Conservation (phyloP, 2,797 vertebrate species). For the Gymnocypris eckloni region DNA sequence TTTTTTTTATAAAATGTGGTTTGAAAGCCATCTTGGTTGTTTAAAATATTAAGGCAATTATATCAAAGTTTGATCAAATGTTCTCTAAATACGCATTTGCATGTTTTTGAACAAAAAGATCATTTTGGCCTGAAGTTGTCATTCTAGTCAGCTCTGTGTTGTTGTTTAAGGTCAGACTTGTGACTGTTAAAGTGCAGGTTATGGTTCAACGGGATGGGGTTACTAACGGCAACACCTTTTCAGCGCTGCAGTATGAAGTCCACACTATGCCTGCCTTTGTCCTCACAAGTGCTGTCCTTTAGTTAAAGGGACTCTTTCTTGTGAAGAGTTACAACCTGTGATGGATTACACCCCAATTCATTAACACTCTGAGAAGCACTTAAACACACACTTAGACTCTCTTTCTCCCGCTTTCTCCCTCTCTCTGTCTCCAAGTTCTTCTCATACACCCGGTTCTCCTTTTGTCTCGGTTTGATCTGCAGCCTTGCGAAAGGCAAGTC, state of each 20-base stretch:
- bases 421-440: slow-evolving; percentile 8
- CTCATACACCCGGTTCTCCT: slow-evolving; percentile 21
- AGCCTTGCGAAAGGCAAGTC: slow-evolving; percentile 36
- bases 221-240: slow-evolving; percentile 85
- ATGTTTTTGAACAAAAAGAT: not conserved
- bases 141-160: not conserved
- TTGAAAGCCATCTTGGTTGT: not conserved
- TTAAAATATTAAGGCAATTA: not conserved
- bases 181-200: slow-evolving; percentile 79
- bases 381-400: slow-evolving; percentile 44
- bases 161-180: slow-evolving; percentile 77
- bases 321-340: slow-evolving; percentile 82
- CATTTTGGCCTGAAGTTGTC: not conserved
- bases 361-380: slow-evolving; percentile 52
- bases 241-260: slow-evolving; percentile 82
- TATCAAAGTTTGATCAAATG: not conserved
- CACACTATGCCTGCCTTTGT: slow-evolving; percentile 83
- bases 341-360: slow-evolving; percentile 79
- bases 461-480: slow-evolving; percentile 38
- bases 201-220: slow-evolving; percentile 81
- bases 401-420: not conserved
- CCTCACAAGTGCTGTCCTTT: slow-evolving; percentile 82
- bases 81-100: not conserved
- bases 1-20: not conserved
- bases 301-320: slow-evolving; percentile 80